Percentiles rank a stretch among this genome's conserved stretches.
phyloP scores from a whole-genome alignment of 2,113 vertebrate genomes.

The Nothocercus nigrocapillus region DNA sequence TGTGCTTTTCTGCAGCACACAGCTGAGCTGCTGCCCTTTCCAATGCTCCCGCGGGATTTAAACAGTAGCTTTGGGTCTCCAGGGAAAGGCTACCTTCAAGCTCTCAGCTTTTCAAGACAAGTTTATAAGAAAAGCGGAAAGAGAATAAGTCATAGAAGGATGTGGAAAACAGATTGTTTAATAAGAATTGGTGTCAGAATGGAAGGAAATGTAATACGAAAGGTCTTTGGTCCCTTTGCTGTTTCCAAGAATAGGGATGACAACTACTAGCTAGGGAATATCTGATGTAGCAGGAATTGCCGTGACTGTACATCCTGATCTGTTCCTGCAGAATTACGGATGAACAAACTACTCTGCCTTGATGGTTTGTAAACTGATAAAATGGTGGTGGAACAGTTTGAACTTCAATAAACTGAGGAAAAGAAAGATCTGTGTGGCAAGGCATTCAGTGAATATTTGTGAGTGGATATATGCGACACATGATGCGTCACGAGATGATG shows the following conservation, averaged over 20 bases:
- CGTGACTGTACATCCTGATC: not conserved
- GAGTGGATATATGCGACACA: not conserved
- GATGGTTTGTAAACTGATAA: not conserved
- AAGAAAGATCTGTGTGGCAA: not conserved
- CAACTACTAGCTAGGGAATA: not conserved
- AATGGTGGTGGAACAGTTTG: not conserved
- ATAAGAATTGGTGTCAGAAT: not conserved
- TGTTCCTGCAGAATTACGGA: rapidly evolving
- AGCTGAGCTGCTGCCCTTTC: not conserved
- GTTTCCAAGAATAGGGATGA: not conserved
- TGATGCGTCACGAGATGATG: not conserved
- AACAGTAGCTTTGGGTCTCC: rapidly evolving
- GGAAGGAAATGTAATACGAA: not conserved
- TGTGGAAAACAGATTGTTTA: not conserved
- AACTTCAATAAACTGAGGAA: not conserved
- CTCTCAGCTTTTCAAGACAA: not conserved
- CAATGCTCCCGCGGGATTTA: not conserved
- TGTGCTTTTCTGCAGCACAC: not conserved
- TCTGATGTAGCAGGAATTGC: not conserved
- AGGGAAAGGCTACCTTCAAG: not conserved
- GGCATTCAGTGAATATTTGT: not conserved
- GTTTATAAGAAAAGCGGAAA: not conserved
- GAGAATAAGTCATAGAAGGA: not conserved
- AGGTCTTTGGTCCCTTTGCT: not conserved
- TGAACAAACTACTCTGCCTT: not conserved